A percentile compares a stretch with the other conserved stretches of the same genome.
These are phyloP conservation scores for Zhuqinia jingwanae DNA, from an alignment of 2,888 invertebrate species.

Conservation along the genomic window DNA sequence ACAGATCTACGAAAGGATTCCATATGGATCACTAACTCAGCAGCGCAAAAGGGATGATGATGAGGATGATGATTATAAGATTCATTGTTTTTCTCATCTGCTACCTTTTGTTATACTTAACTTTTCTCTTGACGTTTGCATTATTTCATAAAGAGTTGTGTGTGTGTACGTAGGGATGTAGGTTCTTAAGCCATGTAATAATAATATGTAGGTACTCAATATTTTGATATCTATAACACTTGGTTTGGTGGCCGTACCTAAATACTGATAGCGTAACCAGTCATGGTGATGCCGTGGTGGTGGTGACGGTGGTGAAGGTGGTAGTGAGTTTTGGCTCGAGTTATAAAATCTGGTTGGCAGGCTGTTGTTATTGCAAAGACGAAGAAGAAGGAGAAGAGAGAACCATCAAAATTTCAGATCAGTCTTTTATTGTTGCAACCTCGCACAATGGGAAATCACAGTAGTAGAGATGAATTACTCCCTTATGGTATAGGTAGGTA, in stretches of 20 bases:
- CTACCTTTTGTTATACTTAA: conserved; percentile 64
- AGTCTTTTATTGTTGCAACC: conserved; percentile 65
- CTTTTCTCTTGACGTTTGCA: conserved; percentile 59
- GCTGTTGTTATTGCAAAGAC: neutral
- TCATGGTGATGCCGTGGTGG: neutral
- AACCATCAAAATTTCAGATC: conserved; percentile 67
- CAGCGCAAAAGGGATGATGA: conserved; percentile 60
- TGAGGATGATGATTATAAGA: conserved; percentile 70
- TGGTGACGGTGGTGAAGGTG: neutral
- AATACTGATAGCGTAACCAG: neutral
- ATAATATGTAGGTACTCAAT: neutral
- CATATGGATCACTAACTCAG: conserved; percentile 70
- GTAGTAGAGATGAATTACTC: conserved; percentile 58
- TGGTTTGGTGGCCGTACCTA: no score
- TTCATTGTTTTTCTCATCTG: conserved; percentile 72
- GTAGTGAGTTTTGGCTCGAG: neutral
- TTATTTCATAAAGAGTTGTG: conserved; percentile 12
- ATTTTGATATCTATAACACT: no score
- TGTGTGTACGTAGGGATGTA: neutral
- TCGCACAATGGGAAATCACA: conserved; percentile 63
- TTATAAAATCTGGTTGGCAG: conserved; percentile 1
- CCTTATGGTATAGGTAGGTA: conserved; percentile 44
- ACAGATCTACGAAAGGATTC: conserved; percentile 36
- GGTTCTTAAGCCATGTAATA: neutral
- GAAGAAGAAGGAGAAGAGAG: conserved; percentile 23